Evolutionary conservation across 37 sponge, comb jelly and placozoan genomes (phyloP), one percentile per base, ranked within the genome.

Genomic region (Cliona cf. orientalis): DNA sequence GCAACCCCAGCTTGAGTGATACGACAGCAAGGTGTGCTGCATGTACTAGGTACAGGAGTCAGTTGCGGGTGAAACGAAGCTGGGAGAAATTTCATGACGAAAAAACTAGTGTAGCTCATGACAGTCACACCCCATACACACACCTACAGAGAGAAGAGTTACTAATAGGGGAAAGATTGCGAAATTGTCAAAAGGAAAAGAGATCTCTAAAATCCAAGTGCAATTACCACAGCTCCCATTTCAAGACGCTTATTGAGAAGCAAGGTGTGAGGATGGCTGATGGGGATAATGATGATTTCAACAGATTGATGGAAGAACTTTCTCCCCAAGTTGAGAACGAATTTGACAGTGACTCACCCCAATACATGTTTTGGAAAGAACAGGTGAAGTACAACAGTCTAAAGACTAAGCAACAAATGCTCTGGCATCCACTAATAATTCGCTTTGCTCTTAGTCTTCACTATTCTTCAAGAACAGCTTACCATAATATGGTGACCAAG

Each of bases 301-400:
- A 11, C 9, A 17, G 12, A 40, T 17, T 69, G 14, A 37, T 69
- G 41, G 41, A 7, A 23, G 40, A 69, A 69, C 53, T 14, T 49
- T 49, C 14, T 9, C 9, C 9, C 53, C 9, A 49, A 14, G 53
- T 14, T 19, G n/a, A n/a, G n/a, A n/a, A n/a, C n/a, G 53, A 31
- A 9, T 65, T 29, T 6, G 35, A 32, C 3, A 1, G 0, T 2
- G 1, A 60, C 19, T 75, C 59, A 14, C 26, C 40, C 7, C 76
- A 75, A 60, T 21, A n/a, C 35, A 40, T 77, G 14, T 77, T 77
- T 3, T 77, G 78, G 78, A 42, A 77, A 21, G 33, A 77, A 33
- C 78, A 77, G 63, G 21, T 31, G 59, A 31, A 62, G 63, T 77
- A 42, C 42, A 60, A 77, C 21, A 29, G 2, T 5, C 43, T 77